Conservation (phyloP, 2,113 vertebrate genomes). For the Poeciliopsis turrubarensis region DNA sequence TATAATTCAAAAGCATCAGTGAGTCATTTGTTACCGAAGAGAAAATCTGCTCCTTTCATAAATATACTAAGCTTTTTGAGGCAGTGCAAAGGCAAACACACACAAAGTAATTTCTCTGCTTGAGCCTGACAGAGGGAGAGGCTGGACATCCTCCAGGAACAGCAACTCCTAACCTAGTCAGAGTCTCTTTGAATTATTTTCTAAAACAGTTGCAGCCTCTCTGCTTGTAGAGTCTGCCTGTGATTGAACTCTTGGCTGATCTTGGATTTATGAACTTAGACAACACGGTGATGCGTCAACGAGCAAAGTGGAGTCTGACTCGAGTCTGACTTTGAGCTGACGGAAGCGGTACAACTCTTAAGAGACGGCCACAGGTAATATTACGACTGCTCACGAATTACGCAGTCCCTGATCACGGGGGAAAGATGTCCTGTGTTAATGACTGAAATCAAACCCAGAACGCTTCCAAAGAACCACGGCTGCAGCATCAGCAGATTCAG, state of each 20-base stretch:
- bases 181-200: conserved; percentile 38
- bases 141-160: conserved; percentile 38
- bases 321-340: conserved; percentile 24
- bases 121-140: conserved; percentile 4
- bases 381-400: conserved; percentile 6
- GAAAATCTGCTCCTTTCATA: conserved; percentile 3
- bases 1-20: too few relatives aligned
- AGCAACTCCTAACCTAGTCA: conserved; percentile 37
- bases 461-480: conserved; percentile 29
- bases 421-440: conserved; percentile 12
- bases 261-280: conserved; percentile 41
- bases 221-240: conserved; percentile 4
- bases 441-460: not conserved
- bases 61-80: conserved; percentile 3
- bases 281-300: conserved; percentile 28
- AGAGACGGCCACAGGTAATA: conserved; percentile 11
- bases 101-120: conserved; percentile 15
- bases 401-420: not conserved
- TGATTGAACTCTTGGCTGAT: conserved; percentile 26
- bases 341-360: conserved; percentile 18
- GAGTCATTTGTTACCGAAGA: not conserved
- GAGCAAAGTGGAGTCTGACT: conserved; percentile 43
- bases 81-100: conserved; percentile 14
- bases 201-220: conserved; percentile 16
- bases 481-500: conserved; percentile 34